These are phyloP conservation scores for Odontothrips loti DNA, from an alignment of 2,888 invertebrate genomes.

Conservation along the genomic window DNA sequence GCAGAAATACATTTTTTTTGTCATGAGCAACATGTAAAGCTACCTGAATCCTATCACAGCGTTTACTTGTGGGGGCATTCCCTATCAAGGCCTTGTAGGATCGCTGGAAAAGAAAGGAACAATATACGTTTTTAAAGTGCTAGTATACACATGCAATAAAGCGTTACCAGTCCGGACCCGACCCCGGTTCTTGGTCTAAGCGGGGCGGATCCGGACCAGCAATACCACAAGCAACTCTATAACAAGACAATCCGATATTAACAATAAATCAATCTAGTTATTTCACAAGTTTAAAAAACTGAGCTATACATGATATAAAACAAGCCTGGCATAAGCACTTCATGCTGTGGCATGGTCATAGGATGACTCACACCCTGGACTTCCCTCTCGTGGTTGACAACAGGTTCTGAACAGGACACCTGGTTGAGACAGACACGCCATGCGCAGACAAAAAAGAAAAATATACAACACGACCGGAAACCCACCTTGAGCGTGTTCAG, in stretches of 20 bases:
- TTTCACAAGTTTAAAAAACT: neutral
- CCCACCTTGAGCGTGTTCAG: conserved; percentile 46
- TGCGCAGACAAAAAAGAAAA: neutral
- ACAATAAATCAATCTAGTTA: neutral
- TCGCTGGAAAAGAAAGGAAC: neutral
- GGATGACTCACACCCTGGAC: too few relatives aligned
- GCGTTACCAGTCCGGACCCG: too few relatives aligned
- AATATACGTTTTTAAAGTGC: neutral
- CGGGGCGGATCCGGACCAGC: too few relatives aligned
- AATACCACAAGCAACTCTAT: too few relatives aligned
- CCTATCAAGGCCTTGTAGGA: neutral
- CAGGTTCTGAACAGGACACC: neutral
- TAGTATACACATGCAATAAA: neutral
- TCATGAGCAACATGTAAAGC: neutral
- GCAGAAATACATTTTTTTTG: neutral
- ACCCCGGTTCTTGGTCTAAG: too few relatives aligned
- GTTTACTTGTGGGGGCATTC: neutral
- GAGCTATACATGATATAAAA: too few relatives aligned
- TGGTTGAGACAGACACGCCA: neutral
- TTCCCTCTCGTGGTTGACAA: too few relatives aligned
- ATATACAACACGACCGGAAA: conserved; percentile 40
- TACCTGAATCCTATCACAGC: neutral
- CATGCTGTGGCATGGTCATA: too few relatives aligned
- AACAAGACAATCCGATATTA: neutral
- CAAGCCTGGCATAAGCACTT: too few relatives aligned